Base-by-base conservation (phyloP, 2,797 vertebrate species). In the Cossypha niveicapilla region DNA sequence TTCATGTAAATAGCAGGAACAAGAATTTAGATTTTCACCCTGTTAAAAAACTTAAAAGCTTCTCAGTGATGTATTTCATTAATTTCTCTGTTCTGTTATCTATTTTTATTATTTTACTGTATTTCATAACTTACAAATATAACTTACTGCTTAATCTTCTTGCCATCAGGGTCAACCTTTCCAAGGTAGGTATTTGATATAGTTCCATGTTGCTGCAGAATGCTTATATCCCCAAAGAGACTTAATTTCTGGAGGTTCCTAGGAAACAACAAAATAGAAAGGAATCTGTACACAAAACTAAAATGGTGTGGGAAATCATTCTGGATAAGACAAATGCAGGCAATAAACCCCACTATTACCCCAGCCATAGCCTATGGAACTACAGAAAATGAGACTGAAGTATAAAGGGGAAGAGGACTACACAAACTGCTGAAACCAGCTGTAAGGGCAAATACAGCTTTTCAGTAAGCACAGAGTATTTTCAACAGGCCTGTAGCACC, bases 111-210 rank as follows among this genome's bases (percentile, higher is more conserved):
- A 66, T 63, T 87, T 76, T 56, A 54, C 42, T 16, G 7, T 39
- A 65, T 73, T 63, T 42, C 35, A 57, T 17, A 72, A 70, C 63
- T 87, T 65, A 70, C 22, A 84, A 82, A 58, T 58, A 28, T 13
- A 91, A 98, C 99, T 99, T 98, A 99, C 99, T 99, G 99, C 65
- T 99, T 99, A 92, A 99, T 98, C 97, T 99, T 99, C 97, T 99
- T 99, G 96, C 98, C 98, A 45, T 98, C 99, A 75, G 99, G 99
- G 92, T 99, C 98, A 90, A 99, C 98, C 92, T 99, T 99, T 97
- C 98, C 98, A 92, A 99, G 98, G 97, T 98, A 98, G 63, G 98
- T 98, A 90, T 98, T 98, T 94, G 99, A 99, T 97, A 99, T 93
- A 93, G 98, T 97, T 94, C 98, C 98, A 92, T 99, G 99, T 68